phyloP scores from a whole-genome alignment of 2,797 vertebrate species.

The Gadopsis bispinosus region DNA sequence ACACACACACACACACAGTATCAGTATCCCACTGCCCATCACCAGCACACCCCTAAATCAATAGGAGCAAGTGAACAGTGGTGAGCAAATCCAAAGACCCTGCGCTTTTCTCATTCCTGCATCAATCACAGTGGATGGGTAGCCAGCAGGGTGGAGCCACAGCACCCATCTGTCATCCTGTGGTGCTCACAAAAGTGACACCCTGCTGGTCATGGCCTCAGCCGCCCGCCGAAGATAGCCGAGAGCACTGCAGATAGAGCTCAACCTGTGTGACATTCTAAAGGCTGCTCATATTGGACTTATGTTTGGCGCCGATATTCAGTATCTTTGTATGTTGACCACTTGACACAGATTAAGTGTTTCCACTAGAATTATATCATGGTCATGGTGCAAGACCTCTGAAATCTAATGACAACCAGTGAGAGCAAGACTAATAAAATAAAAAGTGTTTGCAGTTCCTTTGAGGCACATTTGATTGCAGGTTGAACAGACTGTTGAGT shows the following conservation, averaged over 20 bases:
- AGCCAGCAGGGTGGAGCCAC: slow-evolving; percentile 68
- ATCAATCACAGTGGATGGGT: slow-evolving; percentile 77
- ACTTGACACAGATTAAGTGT: slow-evolving; percentile 22
- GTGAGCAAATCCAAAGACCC: slow-evolving; percentile 82
- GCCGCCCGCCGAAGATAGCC: slow-evolving; percentile 48
- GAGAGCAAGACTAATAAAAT: slow-evolving; percentile 40
- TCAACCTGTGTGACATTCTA: slow-evolving; percentile 38
- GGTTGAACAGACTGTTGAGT: slow-evolving; percentile 37
- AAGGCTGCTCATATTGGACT: slow-evolving; percentile 12
- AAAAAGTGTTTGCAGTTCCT: slow-evolving; percentile 34
- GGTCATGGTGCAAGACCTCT: slow-evolving; percentile 20
- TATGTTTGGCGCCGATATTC: slow-evolving; percentile 23
- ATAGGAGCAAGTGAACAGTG: slow-evolving; percentile 75
- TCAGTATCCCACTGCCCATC: slow-evolving; percentile 48
- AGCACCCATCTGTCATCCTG: slow-evolving; percentile 72
- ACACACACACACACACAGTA: slow-evolving; percentile 12
- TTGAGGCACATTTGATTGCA: slow-evolving; percentile 37
- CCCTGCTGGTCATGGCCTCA: slow-evolving; percentile 62
- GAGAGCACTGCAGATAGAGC: slow-evolving; percentile 37
- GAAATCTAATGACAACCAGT: slow-evolving; percentile 30
- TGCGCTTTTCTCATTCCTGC: slow-evolving; percentile 67
- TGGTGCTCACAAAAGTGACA: slow-evolving; percentile 64
- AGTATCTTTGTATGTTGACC: neutral
- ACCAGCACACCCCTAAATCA: slow-evolving; percentile 72
- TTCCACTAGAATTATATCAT: slow-evolving; percentile 5